These are phyloP conservation scores for Athetis lepigone DNA, from an alignment of 2,888 invertebrate species.

Conservation along the genomic window DNA sequence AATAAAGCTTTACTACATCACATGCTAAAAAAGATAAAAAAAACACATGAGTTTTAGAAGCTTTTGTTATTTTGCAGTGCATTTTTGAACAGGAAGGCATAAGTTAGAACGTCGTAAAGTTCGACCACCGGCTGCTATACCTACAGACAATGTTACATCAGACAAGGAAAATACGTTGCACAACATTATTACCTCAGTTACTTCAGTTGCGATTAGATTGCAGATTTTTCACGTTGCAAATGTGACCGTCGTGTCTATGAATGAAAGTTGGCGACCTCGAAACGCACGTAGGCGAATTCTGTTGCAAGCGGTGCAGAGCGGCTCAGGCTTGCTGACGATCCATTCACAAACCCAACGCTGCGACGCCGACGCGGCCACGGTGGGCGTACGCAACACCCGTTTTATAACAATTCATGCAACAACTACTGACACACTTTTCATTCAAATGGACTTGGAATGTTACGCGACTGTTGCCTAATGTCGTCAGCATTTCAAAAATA, in stretches of 20 bases:
- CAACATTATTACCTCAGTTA: conserved; percentile 50
- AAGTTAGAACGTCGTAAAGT: conserved; percentile 35
- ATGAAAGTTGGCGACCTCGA: conserved; percentile 90
- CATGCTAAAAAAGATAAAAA: background rate
- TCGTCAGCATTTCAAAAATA: conserved; percentile 55
- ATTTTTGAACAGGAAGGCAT: conserved; percentile 11
- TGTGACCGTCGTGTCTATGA: conserved; percentile 77
- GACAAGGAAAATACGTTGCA: conserved; percentile 44
- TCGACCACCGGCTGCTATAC: conserved; percentile 15
- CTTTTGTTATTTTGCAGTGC: conserved; percentile 2
- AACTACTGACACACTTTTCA: conserved; percentile 67
- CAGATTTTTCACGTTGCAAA: conserved; percentile 67
- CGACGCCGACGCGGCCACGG: conserved; percentile 53
- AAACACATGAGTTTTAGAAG: background rate
- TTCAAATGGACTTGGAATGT: conserved; percentile 62
- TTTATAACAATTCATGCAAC: conserved; percentile 75
- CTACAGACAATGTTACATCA: conserved; percentile 35
- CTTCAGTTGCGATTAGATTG: conserved; percentile 63
- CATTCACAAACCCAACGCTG: conserved; percentile 79
- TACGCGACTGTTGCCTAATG: conserved; percentile 63
- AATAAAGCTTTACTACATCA: background rate
- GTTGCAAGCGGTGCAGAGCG: conserved; percentile 77
- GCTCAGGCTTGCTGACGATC: conserved; percentile 64
- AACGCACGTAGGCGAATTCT: conserved; percentile 83
- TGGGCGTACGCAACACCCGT: conserved; percentile 79